Conservation (phyloP, 2,797 vertebrate species). For the Eremophila alpestris region DNA sequence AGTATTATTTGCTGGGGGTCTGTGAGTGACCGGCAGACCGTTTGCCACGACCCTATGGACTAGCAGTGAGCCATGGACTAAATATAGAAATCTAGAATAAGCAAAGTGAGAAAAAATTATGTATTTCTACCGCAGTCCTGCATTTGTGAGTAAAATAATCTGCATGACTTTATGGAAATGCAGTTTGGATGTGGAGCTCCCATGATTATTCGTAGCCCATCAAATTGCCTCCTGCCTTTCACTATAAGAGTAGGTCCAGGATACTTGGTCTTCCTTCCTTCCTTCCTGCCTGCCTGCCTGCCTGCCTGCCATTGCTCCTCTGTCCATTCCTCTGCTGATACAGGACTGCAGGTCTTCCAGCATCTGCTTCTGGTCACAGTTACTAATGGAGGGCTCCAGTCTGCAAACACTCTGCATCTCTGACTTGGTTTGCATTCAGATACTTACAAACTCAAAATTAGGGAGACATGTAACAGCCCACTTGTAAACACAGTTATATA, state of each 20-base stretch:
- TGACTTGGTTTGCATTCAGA: neutral
- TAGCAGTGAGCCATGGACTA: neutral
- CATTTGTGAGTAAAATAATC: neutral
- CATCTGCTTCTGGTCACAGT: neutral
- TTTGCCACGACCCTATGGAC: neutral
- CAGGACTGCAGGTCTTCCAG: neutral
- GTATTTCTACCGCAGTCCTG: neutral
- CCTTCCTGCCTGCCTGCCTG: accelerated
- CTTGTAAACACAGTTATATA: neutral
- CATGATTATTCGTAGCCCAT: neutral
- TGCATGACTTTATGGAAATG: neutral
- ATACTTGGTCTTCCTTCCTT: neutral
- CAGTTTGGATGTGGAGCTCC: neutral
- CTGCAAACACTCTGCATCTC: neutral
- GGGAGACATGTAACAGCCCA: neutral
- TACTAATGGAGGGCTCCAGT: neutral
- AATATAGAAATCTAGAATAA: neutral
- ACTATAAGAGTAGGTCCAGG: accelerated
- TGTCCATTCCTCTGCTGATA: neutral
- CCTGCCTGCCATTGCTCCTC: neutral
- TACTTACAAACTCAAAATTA: neutral
- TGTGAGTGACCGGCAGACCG: neutral
- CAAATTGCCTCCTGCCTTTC: neutral
- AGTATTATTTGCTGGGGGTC: neutral
- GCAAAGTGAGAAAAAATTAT: neutral